Evolutionary conservation across 2,888 invertebrate species (phyloP).

Genomic region (Gibbula magus): DNA sequence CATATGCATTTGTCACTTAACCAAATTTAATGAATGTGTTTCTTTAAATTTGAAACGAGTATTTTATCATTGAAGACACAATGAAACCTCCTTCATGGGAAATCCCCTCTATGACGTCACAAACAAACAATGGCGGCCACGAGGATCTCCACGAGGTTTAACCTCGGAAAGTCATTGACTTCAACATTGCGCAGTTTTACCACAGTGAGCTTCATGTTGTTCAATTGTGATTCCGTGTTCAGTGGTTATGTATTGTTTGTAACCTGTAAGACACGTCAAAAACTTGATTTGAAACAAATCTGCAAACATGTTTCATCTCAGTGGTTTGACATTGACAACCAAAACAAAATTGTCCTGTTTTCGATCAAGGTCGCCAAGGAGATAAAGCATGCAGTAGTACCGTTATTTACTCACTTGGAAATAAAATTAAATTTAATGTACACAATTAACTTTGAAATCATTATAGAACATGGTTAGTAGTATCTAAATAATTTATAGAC

Average conservation of each 20-base stretch:
- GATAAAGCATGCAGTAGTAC: neutral
- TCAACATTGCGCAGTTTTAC: neutral
- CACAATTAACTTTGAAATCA: neutral
- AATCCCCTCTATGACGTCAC: neutral
- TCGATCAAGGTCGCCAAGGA: neutral
- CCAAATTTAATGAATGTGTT: no score
- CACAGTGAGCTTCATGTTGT: neutral
- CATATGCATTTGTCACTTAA: no score
- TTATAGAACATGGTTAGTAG: no score
- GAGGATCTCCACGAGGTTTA: neutral
- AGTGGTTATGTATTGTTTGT: neutral
- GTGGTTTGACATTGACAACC: no score
- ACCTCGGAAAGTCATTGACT: neutral
- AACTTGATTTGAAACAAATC: no score
- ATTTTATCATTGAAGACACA: no score
- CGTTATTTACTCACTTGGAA: neutral
- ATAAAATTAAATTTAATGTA: neutral
- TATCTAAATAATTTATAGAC: neutral
- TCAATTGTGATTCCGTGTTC: neutral
- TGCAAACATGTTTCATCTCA: no score
- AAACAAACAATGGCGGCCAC: neutral
- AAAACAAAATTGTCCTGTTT: neutral
- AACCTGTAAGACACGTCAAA: no score
- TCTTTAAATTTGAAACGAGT: no score
- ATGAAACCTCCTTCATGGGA: neutral